Conservation (phyloP, 2,113 vertebrate genomes). For the Eleginops maclovinus region DNA sequence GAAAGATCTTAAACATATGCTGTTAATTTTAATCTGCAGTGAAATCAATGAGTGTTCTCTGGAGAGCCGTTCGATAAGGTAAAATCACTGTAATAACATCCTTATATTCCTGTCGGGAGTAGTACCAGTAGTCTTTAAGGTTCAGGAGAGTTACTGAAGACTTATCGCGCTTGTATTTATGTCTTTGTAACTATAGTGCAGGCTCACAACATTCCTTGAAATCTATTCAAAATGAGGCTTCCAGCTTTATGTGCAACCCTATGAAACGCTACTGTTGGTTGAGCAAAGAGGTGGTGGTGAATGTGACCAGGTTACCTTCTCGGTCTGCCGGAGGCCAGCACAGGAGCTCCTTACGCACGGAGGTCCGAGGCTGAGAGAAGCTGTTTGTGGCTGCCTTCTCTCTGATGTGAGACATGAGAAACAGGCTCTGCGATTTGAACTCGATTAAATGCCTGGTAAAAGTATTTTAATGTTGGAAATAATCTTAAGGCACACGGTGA, state of each 20-base stretch:
- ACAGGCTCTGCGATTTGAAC: neutral
- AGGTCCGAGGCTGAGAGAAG: neutral
- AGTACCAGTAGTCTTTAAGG: neutral
- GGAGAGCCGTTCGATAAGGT: conserved; percentile 8
- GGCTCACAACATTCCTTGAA: neutral
- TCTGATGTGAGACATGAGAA: neutral
- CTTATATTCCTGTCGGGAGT: conserved; percentile 14
- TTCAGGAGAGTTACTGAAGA: neutral
- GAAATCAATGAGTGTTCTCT: conserved; percentile 12
- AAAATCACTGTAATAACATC: neutral
- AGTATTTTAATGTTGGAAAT: neutral
- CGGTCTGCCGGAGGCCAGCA: conserved; percentile 6
- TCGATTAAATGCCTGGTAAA: neutral
- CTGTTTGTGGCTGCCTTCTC: neutral
- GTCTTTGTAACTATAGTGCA: neutral
- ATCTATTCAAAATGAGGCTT: neutral
- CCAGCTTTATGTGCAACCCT: neutral
- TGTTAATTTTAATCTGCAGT: conserved; percentile 1
- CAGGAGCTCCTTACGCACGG: neutral
- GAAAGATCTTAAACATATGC: conserved; percentile 17
- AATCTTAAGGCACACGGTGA: conserved; percentile 31
- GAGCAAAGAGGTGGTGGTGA: neutral
- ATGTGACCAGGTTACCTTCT: conserved; percentile 4
- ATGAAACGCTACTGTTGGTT: neutral
- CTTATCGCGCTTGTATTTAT: neutral